A percentile compares a stretch with the other conserved stretches of the same genome.
phyloP scores from a whole-genome alignment of 2,113 vertebrate genomes.

The Heterotilapia buettikoferi region DNA sequence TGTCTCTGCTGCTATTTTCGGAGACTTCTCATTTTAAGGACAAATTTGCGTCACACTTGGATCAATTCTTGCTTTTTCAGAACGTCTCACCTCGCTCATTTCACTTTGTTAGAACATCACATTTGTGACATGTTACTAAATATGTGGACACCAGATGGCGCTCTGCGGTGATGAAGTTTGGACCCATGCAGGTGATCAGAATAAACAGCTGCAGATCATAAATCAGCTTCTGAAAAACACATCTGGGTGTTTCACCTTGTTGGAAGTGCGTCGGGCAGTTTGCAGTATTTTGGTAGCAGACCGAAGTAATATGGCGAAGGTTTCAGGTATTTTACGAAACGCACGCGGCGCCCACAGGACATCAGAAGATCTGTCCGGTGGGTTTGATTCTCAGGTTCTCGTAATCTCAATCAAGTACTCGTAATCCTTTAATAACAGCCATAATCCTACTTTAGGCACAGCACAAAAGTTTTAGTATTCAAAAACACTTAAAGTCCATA shows the following conservation, averaged over 20 bases:
- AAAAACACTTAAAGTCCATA: not conserved
- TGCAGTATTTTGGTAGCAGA: not conserved
- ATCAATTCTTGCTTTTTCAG: not conserved
- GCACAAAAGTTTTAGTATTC: not conserved
- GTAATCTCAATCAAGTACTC: not conserved
- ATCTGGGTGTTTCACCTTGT: not conserved
- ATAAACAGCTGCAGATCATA: not conserved
- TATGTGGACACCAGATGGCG: not conserved
- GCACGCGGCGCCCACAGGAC: not conserved
- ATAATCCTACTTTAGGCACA: not conserved
- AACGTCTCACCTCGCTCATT: not conserved
- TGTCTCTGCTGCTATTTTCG: not conserved
- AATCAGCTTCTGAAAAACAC: not conserved
- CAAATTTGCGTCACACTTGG: not conserved
- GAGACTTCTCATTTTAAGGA: not conserved
- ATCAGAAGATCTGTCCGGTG: not conserved
- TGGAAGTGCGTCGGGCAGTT: fast-evolving
- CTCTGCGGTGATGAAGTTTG: not conserved
- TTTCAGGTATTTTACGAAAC: not conserved
- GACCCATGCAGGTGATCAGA: not conserved
- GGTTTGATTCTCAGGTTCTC: not conserved
- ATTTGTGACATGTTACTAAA: not conserved
- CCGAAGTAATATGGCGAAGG: not conserved
- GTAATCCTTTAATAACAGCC: not conserved
- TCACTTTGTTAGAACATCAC: not conserved